Conservation (phyloP, 2,797 vertebrate genomes). For the Otolemur crassicaudatus region DNA sequence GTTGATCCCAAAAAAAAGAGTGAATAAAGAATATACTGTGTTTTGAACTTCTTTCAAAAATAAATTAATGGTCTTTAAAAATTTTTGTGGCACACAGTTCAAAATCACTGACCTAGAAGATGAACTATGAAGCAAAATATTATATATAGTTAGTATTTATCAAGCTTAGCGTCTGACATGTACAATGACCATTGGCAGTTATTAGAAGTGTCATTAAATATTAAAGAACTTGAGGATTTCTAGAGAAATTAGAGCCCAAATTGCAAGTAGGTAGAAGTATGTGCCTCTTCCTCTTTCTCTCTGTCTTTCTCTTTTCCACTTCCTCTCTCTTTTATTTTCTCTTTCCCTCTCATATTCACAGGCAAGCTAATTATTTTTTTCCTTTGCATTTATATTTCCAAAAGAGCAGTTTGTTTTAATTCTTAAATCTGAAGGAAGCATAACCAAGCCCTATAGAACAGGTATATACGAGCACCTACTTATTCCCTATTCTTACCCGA, state of each 20-base stretch:
- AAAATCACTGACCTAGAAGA: neutral
- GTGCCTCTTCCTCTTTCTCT: neutral
- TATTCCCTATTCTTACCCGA: neutral
- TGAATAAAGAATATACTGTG: no score
- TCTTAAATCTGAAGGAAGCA: conserved; percentile 1
- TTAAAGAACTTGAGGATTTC: conserved; percentile 42
- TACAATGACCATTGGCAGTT: neutral
- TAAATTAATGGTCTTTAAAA: no score
- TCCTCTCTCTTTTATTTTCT: neutral
- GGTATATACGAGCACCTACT: neutral
- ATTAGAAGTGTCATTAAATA: neutral
- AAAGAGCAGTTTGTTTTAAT: conserved; percentile 36
- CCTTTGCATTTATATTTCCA: neutral
- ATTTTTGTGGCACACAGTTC: no score
- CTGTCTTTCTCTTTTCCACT: neutral
- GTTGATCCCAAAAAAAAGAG: no score
- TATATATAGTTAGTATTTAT: conserved; percentile 23
- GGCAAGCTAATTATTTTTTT: neutral
- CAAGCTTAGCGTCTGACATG: neutral
- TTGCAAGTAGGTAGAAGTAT: neutral
- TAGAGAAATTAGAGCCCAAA: neutral
- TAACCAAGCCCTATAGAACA: neutral
- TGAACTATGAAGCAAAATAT: neutral
- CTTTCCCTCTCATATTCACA: neutral
- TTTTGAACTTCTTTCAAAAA: no score